These are phyloP conservation scores for Pogonomyrmex californicus DNA, from an alignment of 1,140 invertebrate species.

Conservation along the genomic window DNA sequence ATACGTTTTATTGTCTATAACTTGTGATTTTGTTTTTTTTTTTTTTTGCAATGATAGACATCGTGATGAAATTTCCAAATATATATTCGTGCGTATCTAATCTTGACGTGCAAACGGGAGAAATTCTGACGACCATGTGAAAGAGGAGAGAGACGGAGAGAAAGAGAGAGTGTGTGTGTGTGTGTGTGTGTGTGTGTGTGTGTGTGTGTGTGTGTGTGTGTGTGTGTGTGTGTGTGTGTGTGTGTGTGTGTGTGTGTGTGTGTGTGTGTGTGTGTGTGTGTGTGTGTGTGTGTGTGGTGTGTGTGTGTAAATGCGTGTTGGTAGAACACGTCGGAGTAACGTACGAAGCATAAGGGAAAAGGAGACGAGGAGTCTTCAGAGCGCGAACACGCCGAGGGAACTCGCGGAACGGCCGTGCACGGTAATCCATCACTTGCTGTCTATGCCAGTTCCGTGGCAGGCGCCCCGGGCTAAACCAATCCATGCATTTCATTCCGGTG, in stretches of 20 bases:
- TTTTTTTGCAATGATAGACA: not conserved
- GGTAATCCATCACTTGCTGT: slow-evolving; percentile 86
- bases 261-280: too few relatives aligned
- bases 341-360: slow-evolving; percentile 50
- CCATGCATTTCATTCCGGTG: slow-evolving; percentile 85
- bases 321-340: slow-evolving; percentile 36
- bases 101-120: not conserved
- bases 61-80: slow-evolving; percentile 30
- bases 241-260: too few relatives aligned
- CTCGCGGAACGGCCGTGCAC: slow-evolving; percentile 61
- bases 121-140: slow-evolving; percentile 3
- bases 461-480: slow-evolving; percentile 84
- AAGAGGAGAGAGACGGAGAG: not conserved
- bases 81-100: not conserved
- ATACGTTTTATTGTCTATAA: not conserved
- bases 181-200: too few relatives aligned
- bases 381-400: slow-evolving; percentile 69
- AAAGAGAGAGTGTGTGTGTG: not conserved
- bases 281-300: too few relatives aligned
- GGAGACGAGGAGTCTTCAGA: slow-evolving; percentile 72
- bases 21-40: not conserved
- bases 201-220: too few relatives aligned
- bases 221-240: too few relatives aligned
- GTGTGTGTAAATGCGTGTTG: not conserved
- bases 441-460: slow-evolving; percentile 81